Conservation (phyloP, 2,797 vertebrate genomes). For the Cyclopterus lumpus region DNA sequence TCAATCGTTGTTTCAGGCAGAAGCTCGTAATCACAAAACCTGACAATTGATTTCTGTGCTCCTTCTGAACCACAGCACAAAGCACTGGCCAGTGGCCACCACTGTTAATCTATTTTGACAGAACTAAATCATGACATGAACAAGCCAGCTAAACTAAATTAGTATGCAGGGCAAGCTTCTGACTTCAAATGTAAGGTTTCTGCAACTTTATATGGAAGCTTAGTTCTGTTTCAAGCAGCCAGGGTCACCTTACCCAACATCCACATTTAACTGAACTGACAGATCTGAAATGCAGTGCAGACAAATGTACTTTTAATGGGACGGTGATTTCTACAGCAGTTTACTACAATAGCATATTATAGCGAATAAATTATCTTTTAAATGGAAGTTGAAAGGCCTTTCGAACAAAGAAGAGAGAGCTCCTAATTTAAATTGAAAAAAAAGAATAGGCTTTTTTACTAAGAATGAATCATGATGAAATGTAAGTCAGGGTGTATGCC, state of each 20-base stretch:
- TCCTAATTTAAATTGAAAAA: background rate
- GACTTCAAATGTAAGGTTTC: conserved; percentile 33
- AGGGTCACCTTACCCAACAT: conserved; percentile 44
- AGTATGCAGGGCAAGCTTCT: conserved; percentile 20
- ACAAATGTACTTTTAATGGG: conserved; percentile 26
- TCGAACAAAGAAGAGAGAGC: conserved; percentile 2
- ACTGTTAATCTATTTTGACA: conserved; percentile 28
- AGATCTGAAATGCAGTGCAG: conserved; percentile 32
- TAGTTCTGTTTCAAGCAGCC: conserved; percentile 13
- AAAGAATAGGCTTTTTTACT: background rate
- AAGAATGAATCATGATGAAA: background rate
- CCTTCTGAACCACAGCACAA: conserved; percentile 24
- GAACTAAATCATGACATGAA: conserved; percentile 27
- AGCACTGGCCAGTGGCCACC: background rate
- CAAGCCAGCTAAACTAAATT: conserved; percentile 8
- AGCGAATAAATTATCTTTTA: background rate
- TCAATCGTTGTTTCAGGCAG: background rate
- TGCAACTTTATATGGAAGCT: conserved; percentile 38
- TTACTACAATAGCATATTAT: background rate
- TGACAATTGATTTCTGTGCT: conserved; percentile 4
- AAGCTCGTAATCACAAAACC: background rate
- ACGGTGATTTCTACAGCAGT: background rate
- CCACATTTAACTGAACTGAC: conserved; percentile 21
- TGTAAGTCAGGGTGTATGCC: background rate
- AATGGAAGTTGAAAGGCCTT: background rate